Conservation (phyloP, 2,797 vertebrate species). For the Ceyx erithaca region DNA sequence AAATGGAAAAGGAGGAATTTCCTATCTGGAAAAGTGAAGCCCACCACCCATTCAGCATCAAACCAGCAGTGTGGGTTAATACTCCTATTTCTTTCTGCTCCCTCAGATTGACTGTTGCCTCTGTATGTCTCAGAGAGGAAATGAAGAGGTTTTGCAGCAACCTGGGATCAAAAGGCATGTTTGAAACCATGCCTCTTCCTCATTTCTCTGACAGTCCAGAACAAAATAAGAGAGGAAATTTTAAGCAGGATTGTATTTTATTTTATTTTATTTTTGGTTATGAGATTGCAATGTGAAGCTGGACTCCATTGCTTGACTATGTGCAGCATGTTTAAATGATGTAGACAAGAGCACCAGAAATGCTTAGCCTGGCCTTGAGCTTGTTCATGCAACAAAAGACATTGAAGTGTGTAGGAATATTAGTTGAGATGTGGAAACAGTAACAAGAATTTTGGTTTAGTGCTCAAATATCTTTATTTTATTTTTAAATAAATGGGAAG, state of each 20-base stretch:
- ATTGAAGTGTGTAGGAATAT: not conserved
- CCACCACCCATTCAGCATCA: not conserved
- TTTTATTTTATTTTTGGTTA: not conserved
- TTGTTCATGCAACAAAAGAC: not conserved
- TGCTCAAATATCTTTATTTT: not conserved
- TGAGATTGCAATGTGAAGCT: not conserved
- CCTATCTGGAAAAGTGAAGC: not conserved
- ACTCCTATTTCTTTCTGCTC: fast-evolving
- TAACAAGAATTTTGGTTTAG: not conserved
- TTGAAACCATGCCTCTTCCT: not conserved
- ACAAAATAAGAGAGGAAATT: fast-evolving
- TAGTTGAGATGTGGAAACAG: not conserved
- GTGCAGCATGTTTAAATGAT: not conserved
- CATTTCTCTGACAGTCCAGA: not conserved
- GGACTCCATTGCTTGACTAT: not conserved
- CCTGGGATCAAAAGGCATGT: not conserved
- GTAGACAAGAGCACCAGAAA: not conserved
- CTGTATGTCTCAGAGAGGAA: not conserved
- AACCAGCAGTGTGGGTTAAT: not conserved
- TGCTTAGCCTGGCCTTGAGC: not conserved
- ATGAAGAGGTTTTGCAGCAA: not conserved
- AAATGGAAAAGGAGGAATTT: not conserved
- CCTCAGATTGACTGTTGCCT: not conserved
- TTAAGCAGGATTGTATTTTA: not conserved
- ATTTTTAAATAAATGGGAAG: not conserved